Evolutionary conservation across 2,797 vertebrate genomes (phyloP).

Genomic region (Xenopus petersii): DNA sequence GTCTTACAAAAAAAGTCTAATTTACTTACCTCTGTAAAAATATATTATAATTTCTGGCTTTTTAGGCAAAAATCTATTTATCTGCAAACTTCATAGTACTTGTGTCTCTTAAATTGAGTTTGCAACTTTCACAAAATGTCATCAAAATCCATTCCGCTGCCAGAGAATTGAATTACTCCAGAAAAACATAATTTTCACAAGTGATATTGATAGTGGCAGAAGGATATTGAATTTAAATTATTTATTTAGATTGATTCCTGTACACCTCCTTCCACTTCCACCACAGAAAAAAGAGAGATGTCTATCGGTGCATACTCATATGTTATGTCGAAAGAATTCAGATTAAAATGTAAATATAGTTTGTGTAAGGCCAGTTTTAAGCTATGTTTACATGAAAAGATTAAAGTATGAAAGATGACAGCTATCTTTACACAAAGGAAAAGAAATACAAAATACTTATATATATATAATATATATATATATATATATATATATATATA

Average conservation of each 20-base stretch:
- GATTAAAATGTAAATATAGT: conserved; percentile 31
- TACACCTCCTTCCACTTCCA: conserved; percentile 59
- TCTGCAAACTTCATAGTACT: conserved; percentile 61
- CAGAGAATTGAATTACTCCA: conserved; percentile 75
- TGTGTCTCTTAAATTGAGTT: conserved; percentile 71
- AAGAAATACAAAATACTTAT: no score
- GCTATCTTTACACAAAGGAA: no score
- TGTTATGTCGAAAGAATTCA: conserved; percentile 47
- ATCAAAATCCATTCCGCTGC: conserved; percentile 64
- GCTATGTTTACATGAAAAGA: no score
- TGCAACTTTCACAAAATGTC: conserved; percentile 71
- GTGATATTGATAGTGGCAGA: conserved; percentile 74
- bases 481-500: no score
- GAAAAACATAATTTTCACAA: conserved; percentile 71
- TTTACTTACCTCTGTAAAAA: conserved; percentile 30
- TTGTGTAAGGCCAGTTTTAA: no score
- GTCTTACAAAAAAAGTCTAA: conserved; percentile 23
- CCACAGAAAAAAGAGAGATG: conserved; percentile 58
- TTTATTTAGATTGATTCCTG: conserved; percentile 77
- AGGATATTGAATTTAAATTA: conserved; percentile 81
- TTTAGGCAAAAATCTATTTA: conserved; percentile 66
- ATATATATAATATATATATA: no score
- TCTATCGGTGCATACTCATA: conserved; percentile 58
- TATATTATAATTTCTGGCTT: conserved; percentile 47
- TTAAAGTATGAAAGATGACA: no score